phyloP scores from a whole-genome alignment of 2,797 vertebrate species.

The Channa striata region DNA sequence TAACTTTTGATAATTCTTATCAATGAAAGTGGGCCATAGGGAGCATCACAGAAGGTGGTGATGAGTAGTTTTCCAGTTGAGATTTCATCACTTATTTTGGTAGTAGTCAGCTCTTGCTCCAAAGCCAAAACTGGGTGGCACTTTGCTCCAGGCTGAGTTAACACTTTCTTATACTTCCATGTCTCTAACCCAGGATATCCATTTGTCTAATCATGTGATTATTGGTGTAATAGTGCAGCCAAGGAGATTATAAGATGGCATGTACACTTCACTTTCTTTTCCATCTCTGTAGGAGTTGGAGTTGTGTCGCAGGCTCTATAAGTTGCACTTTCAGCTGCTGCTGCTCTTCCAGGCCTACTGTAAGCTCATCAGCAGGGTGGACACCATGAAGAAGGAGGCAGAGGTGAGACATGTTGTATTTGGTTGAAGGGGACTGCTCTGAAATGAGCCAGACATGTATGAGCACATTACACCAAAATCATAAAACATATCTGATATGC shows the following conservation, averaged over 20 bases:
- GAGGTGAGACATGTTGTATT: slow-evolving; percentile 85
- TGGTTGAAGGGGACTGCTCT: not conserved
- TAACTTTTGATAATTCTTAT: slow-evolving; percentile 27
- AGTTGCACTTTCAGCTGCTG: slow-evolving; percentile 97
- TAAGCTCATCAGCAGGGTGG: slow-evolving; percentile 95
- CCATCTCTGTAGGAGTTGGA: slow-evolving; percentile 91
- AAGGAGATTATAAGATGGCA: not conserved
- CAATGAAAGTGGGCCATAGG: not conserved
- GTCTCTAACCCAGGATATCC: slow-evolving; percentile 76
- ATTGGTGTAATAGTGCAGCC: slow-evolving; percentile 42
- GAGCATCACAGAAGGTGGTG: slow-evolving; percentile 30
- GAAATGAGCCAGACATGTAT: not conserved
- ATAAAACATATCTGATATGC: not conserved
- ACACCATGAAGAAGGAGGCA: slow-evolving; percentile 93
- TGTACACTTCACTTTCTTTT: slow-evolving; percentile 6
- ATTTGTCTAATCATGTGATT: slow-evolving; percentile 65
- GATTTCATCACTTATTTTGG: slow-evolving; percentile 57
- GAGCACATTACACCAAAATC: not conserved
- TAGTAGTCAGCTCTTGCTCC: slow-evolving; percentile 40
- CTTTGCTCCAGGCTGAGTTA: slow-evolving; percentile 56
- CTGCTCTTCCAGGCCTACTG: slow-evolving; percentile 99
- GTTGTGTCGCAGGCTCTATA: slow-evolving; percentile 95
- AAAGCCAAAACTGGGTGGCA: slow-evolving; percentile 31
- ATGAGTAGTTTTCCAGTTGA: slow-evolving; percentile 50
- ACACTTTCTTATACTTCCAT: slow-evolving; percentile 67